phyloP scores from a whole-genome alignment of 1,140 invertebrate species.

The Bombus pyrosoma region DNA sequence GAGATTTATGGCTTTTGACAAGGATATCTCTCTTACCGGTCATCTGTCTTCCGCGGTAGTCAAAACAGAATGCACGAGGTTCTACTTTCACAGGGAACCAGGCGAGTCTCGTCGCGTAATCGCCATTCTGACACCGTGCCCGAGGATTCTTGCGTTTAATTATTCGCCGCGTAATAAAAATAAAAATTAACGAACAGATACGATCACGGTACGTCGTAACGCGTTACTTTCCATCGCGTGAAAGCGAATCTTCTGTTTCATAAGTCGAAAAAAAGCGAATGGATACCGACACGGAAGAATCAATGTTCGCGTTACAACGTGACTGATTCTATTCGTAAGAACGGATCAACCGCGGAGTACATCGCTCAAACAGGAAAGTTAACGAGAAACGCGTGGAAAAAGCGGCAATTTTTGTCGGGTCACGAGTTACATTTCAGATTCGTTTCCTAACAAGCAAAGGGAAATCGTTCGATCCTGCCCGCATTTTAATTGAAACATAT shows the following conservation, averaged over 20 bases:
- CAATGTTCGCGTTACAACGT: no score
- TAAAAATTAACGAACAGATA: slow-evolving; percentile 48
- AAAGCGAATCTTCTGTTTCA: slow-evolving; percentile 59
- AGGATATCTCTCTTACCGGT: background rate
- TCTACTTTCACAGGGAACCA: slow-evolving; percentile 3
- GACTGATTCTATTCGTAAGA: background rate
- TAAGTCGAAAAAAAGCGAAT: slow-evolving; percentile 41
- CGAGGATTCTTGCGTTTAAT: slow-evolving; percentile 37
- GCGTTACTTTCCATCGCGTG: slow-evolving; percentile 57
- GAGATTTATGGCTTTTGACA: slow-evolving; percentile 16
- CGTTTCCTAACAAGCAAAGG: slow-evolving; percentile 15
- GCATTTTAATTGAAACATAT: slow-evolving; percentile 3
- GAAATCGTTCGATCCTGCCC: slow-evolving; percentile 21
- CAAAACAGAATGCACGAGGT: background rate
- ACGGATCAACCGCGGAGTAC: background rate
- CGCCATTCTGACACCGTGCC: slow-evolving; percentile 44
- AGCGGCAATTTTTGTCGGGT: background rate
- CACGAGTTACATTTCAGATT: background rate
- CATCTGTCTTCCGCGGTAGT: background rate
- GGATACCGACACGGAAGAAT: slow-evolving; percentile 15
- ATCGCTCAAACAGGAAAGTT: background rate
- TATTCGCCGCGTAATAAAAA: slow-evolving; percentile 48
- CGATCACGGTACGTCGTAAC: slow-evolving; percentile 27
- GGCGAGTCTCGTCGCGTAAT: background rate
- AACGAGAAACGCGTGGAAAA: background rate